phyloP scores from a whole-genome alignment of 53 echinoderm and acorn worm species.

The Paelopatides confundens region DNA sequence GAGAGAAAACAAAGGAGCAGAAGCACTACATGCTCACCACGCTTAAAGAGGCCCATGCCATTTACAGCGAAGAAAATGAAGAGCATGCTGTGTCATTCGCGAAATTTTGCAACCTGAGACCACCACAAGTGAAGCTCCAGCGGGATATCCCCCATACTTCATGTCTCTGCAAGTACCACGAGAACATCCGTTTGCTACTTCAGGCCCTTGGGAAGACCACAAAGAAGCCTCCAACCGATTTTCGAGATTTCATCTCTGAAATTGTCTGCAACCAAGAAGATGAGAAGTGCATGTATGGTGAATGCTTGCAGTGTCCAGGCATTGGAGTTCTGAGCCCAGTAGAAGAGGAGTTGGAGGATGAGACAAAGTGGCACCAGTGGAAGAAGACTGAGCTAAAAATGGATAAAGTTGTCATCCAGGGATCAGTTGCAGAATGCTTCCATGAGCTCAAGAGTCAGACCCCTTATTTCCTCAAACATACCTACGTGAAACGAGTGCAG shows the following conservation, averaged over 20 bases:
- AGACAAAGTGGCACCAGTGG: no score
- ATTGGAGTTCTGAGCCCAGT: neutral
- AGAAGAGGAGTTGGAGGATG: neutral
- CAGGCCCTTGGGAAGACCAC: neutral
- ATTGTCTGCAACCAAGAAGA: neutral
- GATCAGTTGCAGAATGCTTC: no score
- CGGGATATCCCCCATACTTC: slow-evolving; percentile 28
- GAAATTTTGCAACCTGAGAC: no score
- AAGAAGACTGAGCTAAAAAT: no score
- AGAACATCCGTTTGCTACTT: slow-evolving; percentile 27
- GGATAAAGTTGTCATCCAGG: no score
- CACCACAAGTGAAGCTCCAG: no score
- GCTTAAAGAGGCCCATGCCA: no score
- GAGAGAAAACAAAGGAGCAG: slow-evolving; percentile 33
- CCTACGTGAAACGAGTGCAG: no score
- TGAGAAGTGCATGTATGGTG: neutral
- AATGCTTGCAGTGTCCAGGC: neutral
- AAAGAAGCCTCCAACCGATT: neutral
- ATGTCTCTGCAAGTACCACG: slow-evolving; percentile 38
- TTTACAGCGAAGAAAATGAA: no score
- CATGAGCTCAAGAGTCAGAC: no score
- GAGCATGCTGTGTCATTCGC: no score
- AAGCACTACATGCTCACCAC: slow-evolving; percentile 58
- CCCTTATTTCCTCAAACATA: no score
- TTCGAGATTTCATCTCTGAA: neutral